Evolutionary conservation across 2,888 invertebrate species (phyloP).

Genomic region (Epistrophella euchroma): DNA sequence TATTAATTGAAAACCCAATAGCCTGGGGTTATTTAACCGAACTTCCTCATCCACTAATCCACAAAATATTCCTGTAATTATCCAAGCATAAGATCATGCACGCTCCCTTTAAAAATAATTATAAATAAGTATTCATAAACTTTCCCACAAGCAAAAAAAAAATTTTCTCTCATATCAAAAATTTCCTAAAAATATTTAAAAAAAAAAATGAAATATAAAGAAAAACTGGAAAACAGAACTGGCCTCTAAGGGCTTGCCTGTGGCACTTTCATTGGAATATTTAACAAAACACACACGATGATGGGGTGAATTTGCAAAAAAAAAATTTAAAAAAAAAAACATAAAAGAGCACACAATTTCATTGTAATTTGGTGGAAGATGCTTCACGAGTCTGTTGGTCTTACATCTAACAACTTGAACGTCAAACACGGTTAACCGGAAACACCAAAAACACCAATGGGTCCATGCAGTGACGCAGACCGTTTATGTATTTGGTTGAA

Average conservation of each 20-base stretch:
- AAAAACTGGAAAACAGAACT: constrained; percentile 41
- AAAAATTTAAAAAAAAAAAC: constrained; percentile 5
- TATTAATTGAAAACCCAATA: constrained; percentile 17
- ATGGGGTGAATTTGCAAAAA: background rate
- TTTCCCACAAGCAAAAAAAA: constrained; percentile 42
- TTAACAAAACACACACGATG: constrained; percentile 1
- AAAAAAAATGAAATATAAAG: constrained; percentile 29
- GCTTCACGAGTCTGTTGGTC: constrained; percentile 10
- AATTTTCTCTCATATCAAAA: constrained; percentile 14
- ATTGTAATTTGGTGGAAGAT: constrained; percentile 19
- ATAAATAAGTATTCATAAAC: constrained; percentile 28
- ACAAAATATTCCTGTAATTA: constrained; percentile 59
- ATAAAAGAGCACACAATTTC: constrained; percentile 32
- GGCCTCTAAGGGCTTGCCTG: constrained; percentile 58
- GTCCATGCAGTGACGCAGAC: background rate
- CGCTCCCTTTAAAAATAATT: background rate
- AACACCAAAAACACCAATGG: constrained; percentile 36
- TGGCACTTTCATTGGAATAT: constrained; percentile 48
- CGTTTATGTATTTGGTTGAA: constrained; percentile 18
- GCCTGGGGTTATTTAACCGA: constrained; percentile 54
- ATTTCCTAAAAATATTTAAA: constrained; percentile 37
- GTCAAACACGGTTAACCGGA: constrained; percentile 54
- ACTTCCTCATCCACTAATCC: constrained; percentile 71
- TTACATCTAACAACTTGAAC: constrained; percentile 23
- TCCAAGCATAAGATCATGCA: constrained; percentile 43